phyloP scores from a whole-genome alignment of 1,140 invertebrate species.

The Lerema accius region DNA sequence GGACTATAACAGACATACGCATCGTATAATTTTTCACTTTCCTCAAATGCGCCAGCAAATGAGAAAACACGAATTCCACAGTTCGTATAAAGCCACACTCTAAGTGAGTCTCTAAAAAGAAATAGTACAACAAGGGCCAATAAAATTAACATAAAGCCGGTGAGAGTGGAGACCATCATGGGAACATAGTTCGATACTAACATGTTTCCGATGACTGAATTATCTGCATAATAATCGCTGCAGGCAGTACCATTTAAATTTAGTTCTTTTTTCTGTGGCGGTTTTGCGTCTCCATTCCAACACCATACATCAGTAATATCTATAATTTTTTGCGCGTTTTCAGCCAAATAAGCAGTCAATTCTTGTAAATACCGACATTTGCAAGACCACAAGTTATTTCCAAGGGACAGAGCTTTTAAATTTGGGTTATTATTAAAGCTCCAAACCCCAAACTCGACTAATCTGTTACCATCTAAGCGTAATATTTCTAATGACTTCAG shows the following conservation, averaged over 20 bases:
- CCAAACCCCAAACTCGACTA: slow-evolving; percentile 93
- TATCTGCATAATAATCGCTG: slow-evolving; percentile 92
- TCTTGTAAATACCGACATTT: slow-evolving; percentile 95
- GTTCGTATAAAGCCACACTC: slow-evolving; percentile 93
- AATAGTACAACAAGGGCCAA: slow-evolving; percentile 90
- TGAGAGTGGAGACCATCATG: slow-evolving; percentile 90
- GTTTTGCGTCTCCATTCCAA: slow-evolving; percentile 89
- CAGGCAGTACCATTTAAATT: slow-evolving; percentile 92
- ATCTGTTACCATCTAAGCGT: slow-evolving; percentile 91
- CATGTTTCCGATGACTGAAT: slow-evolving; percentile 92
- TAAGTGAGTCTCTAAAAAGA: slow-evolving; percentile 91
- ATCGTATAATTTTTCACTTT: slow-evolving; percentile 94
- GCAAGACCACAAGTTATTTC: slow-evolving; percentile 94
- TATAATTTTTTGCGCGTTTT: slow-evolving; percentile 90
- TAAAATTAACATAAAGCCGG: slow-evolving; percentile 88
- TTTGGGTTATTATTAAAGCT: slow-evolving; percentile 88
- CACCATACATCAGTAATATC: slow-evolving; percentile 91
- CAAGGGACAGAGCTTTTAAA: slow-evolving; percentile 88
- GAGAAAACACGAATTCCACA: slow-evolving; percentile 92
- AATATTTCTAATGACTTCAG: slow-evolving; percentile 91
- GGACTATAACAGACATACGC: slow-evolving; percentile 96
- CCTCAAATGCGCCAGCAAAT: slow-evolving; percentile 85
- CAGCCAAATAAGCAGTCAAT: slow-evolving; percentile 91
- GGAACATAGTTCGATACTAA: slow-evolving; percentile 93
- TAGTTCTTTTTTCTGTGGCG: slow-evolving; percentile 87